phyloP scores from a whole-genome alignment of 1,140 invertebrate species.

The Megalopta genalis region DNA sequence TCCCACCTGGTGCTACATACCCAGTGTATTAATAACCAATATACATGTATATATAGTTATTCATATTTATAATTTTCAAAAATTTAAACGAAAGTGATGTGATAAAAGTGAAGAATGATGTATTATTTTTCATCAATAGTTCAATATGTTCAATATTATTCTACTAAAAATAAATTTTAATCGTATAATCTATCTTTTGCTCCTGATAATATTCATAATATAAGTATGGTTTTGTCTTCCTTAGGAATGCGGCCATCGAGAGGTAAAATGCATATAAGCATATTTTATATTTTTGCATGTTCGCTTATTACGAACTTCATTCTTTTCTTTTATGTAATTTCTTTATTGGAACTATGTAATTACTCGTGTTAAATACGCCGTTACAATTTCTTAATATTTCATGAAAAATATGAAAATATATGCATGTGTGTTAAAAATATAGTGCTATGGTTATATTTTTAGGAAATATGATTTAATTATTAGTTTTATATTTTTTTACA shows the following conservation, averaged over 20 bases:
- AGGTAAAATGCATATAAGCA: conserved; percentile 79
- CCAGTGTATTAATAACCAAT: too few relatives aligned
- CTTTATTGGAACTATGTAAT: conserved; percentile 8
- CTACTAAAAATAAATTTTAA: conserved; percentile 5
- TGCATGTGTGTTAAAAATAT: conserved; percentile 31
- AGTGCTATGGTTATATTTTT: background rate
- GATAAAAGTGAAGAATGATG: background rate
- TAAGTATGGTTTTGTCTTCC: conserved; percentile 76
- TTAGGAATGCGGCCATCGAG: conserved; percentile 82
- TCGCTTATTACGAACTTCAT: conserved; percentile 66
- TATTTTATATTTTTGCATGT: conserved; percentile 72
- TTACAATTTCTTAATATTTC: background rate
- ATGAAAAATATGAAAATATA: background rate
- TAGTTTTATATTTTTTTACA: background rate
- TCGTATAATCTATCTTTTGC: conserved; percentile 40
- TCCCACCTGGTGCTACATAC: too few relatives aligned
- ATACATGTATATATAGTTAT: too few relatives aligned
- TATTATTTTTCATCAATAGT: background rate
- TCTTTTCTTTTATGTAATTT: conserved; percentile 48
- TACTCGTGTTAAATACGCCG: conserved; percentile 7
- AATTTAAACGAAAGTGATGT: background rate
- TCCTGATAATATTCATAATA: conserved; percentile 62
- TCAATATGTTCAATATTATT: background rate
- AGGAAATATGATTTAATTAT: background rate
- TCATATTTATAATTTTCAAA: conserved; percentile 20